A percentile compares a stretch with the other conserved stretches of the same genome.
Evolutionary conservation across 1,140 invertebrate species (phyloP).

Genomic region (Scaptomyza graminum): DNA sequence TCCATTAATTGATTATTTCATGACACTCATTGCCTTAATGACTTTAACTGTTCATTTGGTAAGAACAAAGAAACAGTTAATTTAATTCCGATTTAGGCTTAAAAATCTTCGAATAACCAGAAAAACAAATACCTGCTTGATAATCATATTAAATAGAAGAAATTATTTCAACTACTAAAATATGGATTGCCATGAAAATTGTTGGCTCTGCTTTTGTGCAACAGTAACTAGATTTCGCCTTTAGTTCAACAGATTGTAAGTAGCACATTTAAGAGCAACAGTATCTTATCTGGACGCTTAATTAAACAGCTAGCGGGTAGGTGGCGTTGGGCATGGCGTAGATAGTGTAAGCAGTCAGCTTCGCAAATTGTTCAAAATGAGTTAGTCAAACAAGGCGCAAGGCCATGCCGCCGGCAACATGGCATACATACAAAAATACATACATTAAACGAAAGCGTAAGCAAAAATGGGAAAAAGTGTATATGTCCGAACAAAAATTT

Average conservation of each 20-base stretch:
- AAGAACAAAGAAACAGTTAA: not conserved
- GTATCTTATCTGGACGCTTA: slow-evolving; percentile 71
- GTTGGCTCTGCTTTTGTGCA: slow-evolving; percentile 38
- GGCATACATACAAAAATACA: slow-evolving; percentile 42
- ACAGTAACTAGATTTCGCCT: slow-evolving; percentile 61
- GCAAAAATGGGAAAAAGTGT: slow-evolving; percentile 23
- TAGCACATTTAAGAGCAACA: slow-evolving; percentile 59
- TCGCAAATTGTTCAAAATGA: slow-evolving; percentile 75
- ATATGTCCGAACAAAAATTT: not conserved
- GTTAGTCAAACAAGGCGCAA: slow-evolving; percentile 77
- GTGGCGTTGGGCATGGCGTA: not conserved
- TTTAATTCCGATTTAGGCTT: not conserved
- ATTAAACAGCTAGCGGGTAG: slow-evolving; percentile 52
- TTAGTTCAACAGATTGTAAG: slow-evolving; percentile 60
- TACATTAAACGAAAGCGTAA: slow-evolving; percentile 52
- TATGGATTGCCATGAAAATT: slow-evolving; percentile 40
- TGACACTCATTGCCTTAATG: too few species aligned
- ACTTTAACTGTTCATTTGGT: not conserved
- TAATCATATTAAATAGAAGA: slow-evolving; percentile 3
- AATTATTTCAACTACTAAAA: slow-evolving; percentile 32
- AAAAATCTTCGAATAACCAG: not conserved
- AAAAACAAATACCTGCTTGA: slow-evolving; percentile 1
- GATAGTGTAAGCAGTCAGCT: slow-evolving; percentile 7
- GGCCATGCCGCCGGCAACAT: slow-evolving; percentile 56
- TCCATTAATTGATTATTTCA: too few species aligned